These are phyloP conservation scores for Chymomyza procnemis DNA, from an alignment of 2,888 invertebrate genomes.

Conservation along the genomic window DNA sequence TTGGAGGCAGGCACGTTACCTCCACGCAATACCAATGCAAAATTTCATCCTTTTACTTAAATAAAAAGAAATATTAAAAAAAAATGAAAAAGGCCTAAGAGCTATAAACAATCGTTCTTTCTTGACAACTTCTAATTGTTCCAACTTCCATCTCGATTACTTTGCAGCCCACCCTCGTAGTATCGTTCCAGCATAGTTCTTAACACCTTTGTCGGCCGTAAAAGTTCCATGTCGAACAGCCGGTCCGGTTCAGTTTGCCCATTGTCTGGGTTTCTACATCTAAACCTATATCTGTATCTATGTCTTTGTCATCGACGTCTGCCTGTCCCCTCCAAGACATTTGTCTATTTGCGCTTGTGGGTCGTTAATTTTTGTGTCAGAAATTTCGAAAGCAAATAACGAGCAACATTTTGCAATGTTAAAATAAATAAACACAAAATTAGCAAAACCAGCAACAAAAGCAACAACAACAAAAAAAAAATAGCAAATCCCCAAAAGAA, in stretches of 20 bases:
- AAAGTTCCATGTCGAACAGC: neutral
- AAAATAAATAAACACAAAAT: neutral
- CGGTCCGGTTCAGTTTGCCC: neutral
- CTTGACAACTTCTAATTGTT: no score
- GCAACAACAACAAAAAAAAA: neutral
- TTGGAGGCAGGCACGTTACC: no score
- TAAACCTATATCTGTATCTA: neutral
- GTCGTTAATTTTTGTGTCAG: slow-evolving; percentile 3
- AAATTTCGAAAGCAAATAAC: neutral
- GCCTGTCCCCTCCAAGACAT: neutral
- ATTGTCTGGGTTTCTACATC: neutral
- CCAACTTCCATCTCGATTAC: no score
- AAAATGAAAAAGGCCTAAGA: no score
- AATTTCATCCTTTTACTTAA: no score
- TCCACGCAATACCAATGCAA: no score
- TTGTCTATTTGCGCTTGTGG: neutral
- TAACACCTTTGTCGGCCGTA: neutral
- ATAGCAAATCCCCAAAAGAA: neutral
- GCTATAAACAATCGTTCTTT: no score
- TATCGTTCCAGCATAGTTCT: neutral
- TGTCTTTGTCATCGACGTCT: neutral
- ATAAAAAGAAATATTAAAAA: no score
- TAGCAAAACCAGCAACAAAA: neutral
- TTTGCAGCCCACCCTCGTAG: neutral
- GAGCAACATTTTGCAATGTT: neutral